These are phyloP conservation scores for Volucella zonaria DNA, from an alignment of 2,888 invertebrate genomes.

Conservation along the genomic window DNA sequence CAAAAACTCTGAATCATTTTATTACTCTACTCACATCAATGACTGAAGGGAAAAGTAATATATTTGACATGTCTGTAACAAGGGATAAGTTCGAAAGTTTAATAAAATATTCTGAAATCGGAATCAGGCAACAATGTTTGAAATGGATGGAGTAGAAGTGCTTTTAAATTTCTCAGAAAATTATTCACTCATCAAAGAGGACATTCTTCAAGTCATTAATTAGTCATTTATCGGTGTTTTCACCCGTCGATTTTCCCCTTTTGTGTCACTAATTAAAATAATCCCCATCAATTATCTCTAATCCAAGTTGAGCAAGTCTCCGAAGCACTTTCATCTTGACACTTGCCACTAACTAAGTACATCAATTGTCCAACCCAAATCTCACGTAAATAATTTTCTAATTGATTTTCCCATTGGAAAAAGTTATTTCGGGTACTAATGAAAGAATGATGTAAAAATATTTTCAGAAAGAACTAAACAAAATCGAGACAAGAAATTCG, in stretches of 20 bases:
- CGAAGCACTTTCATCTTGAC: neutral
- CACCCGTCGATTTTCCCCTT: neutral
- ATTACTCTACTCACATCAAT: too few relatives aligned
- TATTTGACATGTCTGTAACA: slow-evolving; percentile 44
- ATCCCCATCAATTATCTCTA: slow-evolving; percentile 21
- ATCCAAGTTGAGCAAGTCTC: neutral
- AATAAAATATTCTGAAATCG: neutral
- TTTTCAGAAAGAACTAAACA: neutral
- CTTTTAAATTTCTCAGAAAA: slow-evolving; percentile 14
- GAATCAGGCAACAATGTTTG: neutral
- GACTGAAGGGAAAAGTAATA: too few relatives aligned
- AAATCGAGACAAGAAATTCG: neutral
- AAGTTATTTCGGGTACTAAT: slow-evolving; percentile 27
- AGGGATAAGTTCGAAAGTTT: neutral
- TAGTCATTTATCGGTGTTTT: neutral
- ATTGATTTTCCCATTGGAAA: slow-evolving; percentile 7
- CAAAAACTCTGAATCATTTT: too few relatives aligned
- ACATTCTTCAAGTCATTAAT: neutral
- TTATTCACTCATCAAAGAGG: neutral
- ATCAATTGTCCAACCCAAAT: slow-evolving; percentile 10
- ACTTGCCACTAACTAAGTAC: neutral
- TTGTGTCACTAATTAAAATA: neutral
- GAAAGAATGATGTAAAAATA: slow-evolving; percentile 47
- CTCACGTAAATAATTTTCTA: slow-evolving; percentile 10
- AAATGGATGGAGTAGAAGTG: neutral